Percentiles rank a stretch among this genome's conserved stretches.
Evolutionary conservation across 92 coral and sea anemone genomes (phyloP).

Genomic region (Zoanthus solanderi): DNA sequence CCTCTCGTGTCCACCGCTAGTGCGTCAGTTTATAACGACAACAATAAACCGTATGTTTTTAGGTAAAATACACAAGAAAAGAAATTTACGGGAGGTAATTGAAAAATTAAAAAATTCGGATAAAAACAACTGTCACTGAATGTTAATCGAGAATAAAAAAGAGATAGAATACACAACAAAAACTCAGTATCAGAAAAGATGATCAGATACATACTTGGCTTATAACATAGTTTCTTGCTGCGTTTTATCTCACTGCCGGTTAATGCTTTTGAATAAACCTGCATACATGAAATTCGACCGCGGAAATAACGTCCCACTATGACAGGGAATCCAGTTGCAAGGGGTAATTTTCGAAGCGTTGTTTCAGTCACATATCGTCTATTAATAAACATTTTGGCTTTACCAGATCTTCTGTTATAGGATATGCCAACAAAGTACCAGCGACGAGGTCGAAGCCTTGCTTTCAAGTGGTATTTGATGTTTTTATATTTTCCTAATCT

Average conservation of each 20-base stretch:
- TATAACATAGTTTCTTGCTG: slow-evolving; percentile 72
- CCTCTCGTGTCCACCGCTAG: too few species aligned
- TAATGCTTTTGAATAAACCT: slow-evolving; percentile 74
- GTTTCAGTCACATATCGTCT: slow-evolving; percentile 64
- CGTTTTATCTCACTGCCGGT: slow-evolving; percentile 70
- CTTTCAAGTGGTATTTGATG: slow-evolving; percentile 59
- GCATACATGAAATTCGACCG: slow-evolving; percentile 84
- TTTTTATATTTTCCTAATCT: slow-evolving; percentile 49
- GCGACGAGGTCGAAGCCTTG: slow-evolving; percentile 50
- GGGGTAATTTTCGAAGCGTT: slow-evolving; percentile 65
- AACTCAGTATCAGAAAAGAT: not conserved
- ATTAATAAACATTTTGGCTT: slow-evolving; percentile 75
- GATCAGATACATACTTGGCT: slow-evolving; percentile 53
- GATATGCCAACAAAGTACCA: slow-evolving; percentile 86
- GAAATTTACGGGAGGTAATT: too few species aligned
- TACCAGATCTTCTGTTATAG: slow-evolving; percentile 74
- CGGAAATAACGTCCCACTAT: slow-evolving; percentile 82
- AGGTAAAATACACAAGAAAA: too few species aligned
- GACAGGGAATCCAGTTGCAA: slow-evolving; percentile 81
- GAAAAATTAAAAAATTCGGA: too few species aligned
- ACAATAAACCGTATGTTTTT: too few species aligned
- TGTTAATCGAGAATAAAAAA: not conserved
- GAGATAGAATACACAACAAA: too few species aligned
- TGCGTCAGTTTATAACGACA: too few species aligned
- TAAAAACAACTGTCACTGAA: not conserved